Percentiles rank a stretch among this genome's conserved stretches.
Conservation (phyloP, 1,140 invertebrate genomes). For the Daktulosphaira vitifoliae region DNA sequence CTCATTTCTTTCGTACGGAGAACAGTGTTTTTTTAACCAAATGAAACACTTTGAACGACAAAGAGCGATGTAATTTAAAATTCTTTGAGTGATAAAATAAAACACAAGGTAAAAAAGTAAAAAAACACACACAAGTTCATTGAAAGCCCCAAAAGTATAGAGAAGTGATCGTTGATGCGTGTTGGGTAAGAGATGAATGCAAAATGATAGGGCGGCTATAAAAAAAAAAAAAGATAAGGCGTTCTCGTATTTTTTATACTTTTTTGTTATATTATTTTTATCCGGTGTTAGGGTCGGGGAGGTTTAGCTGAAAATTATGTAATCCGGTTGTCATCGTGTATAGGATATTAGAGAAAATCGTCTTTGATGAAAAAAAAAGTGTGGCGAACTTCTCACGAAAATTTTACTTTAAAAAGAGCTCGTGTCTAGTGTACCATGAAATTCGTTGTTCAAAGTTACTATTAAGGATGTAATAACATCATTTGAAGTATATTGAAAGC, state of each 20-base stretch:
- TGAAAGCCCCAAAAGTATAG: neutral
- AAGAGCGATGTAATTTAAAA: slow-evolving; percentile 30
- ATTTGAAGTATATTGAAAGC: too few relatives aligned
- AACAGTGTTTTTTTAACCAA: slow-evolving; percentile 8
- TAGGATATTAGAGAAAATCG: slow-evolving; percentile 3
- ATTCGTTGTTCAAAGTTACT: neutral
- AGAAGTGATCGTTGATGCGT: slow-evolving; percentile 27
- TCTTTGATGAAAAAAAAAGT: slow-evolving; percentile 8
- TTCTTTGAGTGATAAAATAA: slow-evolving; percentile 19
- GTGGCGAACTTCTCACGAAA: slow-evolving; percentile 1
- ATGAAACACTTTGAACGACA: slow-evolving; percentile 27
- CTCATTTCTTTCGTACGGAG: neutral
- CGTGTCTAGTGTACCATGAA: neutral
- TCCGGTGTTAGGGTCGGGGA: slow-evolving; percentile 12
- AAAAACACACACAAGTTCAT: neutral
- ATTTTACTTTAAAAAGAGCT: neutral
- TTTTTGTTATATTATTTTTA: slow-evolving; percentile 25
- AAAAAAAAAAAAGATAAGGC: slow-evolving; percentile 20
- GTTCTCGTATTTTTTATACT: slow-evolving; percentile 4
- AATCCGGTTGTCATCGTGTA: slow-evolving; percentile 19
- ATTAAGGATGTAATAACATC: too few relatives aligned
- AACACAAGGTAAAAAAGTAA: slow-evolving; percentile 9
- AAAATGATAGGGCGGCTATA: slow-evolving; percentile 27
- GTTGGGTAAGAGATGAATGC: slow-evolving; percentile 24
- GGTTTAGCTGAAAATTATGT: slow-evolving; percentile 25